phyloP scores from a whole-genome alignment of 2,888 invertebrate species.

The Erebia aethiops region DNA sequence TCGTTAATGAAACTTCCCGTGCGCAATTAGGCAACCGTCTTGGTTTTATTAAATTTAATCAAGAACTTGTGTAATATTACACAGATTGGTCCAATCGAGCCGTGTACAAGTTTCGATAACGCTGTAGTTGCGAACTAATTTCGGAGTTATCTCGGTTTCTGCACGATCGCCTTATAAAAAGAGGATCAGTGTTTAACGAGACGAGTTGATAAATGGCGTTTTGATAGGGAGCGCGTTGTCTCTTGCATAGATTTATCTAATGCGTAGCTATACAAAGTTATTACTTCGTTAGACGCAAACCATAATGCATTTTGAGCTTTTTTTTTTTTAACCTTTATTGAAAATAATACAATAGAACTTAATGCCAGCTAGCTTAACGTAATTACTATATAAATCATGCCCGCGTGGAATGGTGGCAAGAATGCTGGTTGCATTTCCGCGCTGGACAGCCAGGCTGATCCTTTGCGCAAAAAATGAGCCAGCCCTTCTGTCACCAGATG shows the following conservation, averaged over 20 bases:
- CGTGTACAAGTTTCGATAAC: conserved; percentile 81
- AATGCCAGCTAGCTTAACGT: too few relatives aligned
- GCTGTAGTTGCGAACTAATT: conserved; percentile 80
- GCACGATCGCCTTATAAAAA: conserved; percentile 73
- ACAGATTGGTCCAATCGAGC: conserved; percentile 80
- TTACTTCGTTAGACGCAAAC: conserved; percentile 21
- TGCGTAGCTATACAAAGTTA: conserved; percentile 31
- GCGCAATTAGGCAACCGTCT: conserved; percentile 80
- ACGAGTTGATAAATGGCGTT: conserved; percentile 56
- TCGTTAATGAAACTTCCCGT: conserved; percentile 78
- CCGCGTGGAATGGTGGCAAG: too few relatives aligned
- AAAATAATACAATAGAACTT: too few relatives aligned
- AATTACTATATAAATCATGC: too few relatives aligned
- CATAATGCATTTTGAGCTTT: conserved; percentile 22
- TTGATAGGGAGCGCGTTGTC: conserved; percentile 47
- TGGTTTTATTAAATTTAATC: conserved; percentile 84
- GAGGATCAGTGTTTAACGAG: conserved; percentile 63
- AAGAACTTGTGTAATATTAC: conserved; percentile 82
- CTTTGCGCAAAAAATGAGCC: too few relatives aligned
- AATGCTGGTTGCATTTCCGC: too few relatives aligned
- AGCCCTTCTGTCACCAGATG: too few relatives aligned
- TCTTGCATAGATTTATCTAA: conserved; percentile 36
- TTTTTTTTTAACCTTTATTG: too few relatives aligned
- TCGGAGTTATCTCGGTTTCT: conserved; percentile 74
- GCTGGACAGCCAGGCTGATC: too few relatives aligned